Conservation (phyloP, 23 tunicate species). For the Halocynthia aurantium region DNA sequence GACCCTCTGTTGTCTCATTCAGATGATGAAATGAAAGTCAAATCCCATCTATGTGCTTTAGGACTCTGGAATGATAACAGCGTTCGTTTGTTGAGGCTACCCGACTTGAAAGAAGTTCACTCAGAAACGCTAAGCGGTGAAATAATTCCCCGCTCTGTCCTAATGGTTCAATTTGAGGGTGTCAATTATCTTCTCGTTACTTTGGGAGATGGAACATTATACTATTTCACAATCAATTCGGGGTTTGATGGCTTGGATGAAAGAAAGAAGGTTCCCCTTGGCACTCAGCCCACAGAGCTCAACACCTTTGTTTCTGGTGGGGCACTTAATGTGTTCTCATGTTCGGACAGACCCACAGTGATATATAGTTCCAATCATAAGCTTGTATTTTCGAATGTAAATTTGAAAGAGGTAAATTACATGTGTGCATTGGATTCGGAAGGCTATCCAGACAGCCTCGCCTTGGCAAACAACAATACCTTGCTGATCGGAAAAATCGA, state of each 20-base stretch:
- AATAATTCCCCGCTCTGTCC: constrained; percentile 86
- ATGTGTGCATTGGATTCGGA: constrained; percentile 98
- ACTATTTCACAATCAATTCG: constrained; percentile 60
- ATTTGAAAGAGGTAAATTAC: constrained; percentile 89
- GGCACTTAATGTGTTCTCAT: constrained; percentile 81
- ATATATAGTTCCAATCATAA: constrained; percentile 96
- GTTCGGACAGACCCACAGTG: constrained; percentile 97
- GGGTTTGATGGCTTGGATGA: constrained; percentile 48
- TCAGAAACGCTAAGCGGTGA: constrained; percentile 78
- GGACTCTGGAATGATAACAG: constrained; percentile 96
- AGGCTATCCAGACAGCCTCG: constrained; percentile 95
- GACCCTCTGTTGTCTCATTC: constrained; percentile 36
- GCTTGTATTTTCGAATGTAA: constrained; percentile 84
- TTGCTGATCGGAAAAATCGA: constrained; percentile 93
- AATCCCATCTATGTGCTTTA: constrained; percentile 63
- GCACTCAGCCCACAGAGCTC: constrained; percentile 84
- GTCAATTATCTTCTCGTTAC: constrained; percentile 77
- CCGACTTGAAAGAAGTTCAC: constrained; percentile 55
- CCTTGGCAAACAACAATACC: constrained; percentile 86
- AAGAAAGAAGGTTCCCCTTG: constrained; percentile 83
- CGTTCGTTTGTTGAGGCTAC: constrained; percentile 54
- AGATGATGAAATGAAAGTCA: constrained; percentile 23
- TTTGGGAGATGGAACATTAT: constrained; percentile 87
- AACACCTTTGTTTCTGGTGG: constrained; percentile 65
- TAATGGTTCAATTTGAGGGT: constrained; percentile 81